Evolutionary conservation across 1,140 invertebrate species (phyloP).

Genomic region (Drosophila repletoides): DNA sequence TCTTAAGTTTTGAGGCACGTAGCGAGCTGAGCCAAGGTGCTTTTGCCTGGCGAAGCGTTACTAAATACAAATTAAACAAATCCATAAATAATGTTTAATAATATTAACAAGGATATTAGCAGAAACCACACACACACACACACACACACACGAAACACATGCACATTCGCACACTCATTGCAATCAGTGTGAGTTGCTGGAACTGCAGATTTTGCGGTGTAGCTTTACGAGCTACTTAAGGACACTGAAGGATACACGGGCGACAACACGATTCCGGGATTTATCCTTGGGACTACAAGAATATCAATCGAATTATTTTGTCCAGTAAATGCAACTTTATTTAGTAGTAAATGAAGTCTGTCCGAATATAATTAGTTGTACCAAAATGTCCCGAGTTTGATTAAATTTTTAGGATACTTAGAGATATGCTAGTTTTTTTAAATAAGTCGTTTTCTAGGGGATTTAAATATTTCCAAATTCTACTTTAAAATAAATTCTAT

Average conservation of each 20-base stretch:
- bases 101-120: constrained; percentile 82
- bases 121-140: constrained; percentile 48
- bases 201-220: constrained; percentile 34
- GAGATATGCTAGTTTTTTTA: no score
- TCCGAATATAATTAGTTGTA: no score
- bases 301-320: constrained; percentile 1
- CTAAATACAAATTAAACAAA: constrained; percentile 83
- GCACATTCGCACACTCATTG: constrained; percentile 45
- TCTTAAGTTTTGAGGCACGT: constrained; percentile 54
- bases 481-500: no score
- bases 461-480: no score
- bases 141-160: constrained; percentile 6
- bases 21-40: constrained; percentile 11
- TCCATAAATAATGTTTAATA: constrained; percentile 83
- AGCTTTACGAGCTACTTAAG: constrained; percentile 40
- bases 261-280: constrained; percentile 28
- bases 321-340: no score
- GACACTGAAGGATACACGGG: constrained; percentile 23
- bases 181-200: constrained; percentile 42
- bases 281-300: neutral
- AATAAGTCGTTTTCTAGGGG: no score
- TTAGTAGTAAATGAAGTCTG: no score
- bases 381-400: no score
- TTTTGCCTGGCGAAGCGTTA: constrained; percentile 54
- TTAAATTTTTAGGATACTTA: no score